Percentiles rank a stretch among this genome's conserved stretches.
Conservation (phyloP, 1,140 invertebrate species). For the Sinella curviseta region DNA sequence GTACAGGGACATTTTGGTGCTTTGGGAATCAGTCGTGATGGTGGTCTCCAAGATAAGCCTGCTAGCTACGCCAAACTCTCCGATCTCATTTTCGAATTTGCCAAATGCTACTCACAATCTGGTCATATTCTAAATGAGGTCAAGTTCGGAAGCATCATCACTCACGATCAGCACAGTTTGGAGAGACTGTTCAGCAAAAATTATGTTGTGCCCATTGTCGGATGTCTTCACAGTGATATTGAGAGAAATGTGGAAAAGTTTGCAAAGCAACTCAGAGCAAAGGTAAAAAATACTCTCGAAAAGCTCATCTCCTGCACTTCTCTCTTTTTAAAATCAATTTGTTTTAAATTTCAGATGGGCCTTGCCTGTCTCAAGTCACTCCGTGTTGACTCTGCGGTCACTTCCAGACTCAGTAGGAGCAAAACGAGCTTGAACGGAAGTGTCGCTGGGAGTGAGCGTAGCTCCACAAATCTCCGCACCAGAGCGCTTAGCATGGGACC, state of each 20-base stretch:
- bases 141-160: constrained; percentile 44
- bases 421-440: neutral
- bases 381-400: neutral
- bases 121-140: constrained; percentile 43
- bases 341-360: too few species aligned
- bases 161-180: constrained; percentile 43
- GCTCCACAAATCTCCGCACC: neutral
- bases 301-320: neutral
- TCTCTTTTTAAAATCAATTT: too few species aligned
- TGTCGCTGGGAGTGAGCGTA: neutral
- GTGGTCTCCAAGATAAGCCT: constrained; percentile 43
- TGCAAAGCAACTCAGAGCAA: constrained; percentile 26
- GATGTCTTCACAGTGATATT: neutral
- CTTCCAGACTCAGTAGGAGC: neutral
- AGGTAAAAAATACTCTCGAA: constrained; percentile 2
- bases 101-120: constrained; percentile 36
- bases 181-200: constrained; percentile 22
- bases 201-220: neutral
- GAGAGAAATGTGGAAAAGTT: constrained; percentile 30
- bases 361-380: neutral
- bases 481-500: neutral
- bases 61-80: constrained; percentile 32
- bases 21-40: constrained; percentile 46
- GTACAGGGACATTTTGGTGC: constrained; percentile 45
- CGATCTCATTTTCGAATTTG: constrained; percentile 43